Evolutionary conservation across 2,113 vertebrate genomes (phyloP), one percentile per base, ranked within the genome.

Genomic region (Scomber scombrus): DNA sequence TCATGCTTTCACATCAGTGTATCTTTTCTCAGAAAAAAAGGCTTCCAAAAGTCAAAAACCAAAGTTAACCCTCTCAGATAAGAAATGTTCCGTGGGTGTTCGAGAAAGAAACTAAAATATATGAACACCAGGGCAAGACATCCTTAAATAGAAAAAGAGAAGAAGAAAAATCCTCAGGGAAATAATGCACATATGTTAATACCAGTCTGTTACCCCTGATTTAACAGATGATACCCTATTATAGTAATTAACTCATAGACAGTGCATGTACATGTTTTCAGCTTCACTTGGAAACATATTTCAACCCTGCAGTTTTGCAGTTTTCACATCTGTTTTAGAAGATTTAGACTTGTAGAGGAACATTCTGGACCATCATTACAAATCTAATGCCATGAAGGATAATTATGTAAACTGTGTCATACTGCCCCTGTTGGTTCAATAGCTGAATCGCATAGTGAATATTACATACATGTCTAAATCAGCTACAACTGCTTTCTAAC

Each of bases 1-100:
- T 62, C 52, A 26, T 29, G 71, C 81, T 71, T 69, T 66, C 71
- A 65, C 66, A 75, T 75, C 58, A 31, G 1, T 61, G 18, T 31
- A 68, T 49, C 11, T 70, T 71, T 45, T 51, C 16, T 29, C 9
- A 23, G 12, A 7, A 47, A 12, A 9, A 29, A 15, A 34, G 29
- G 1, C 56, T 65, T 45, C 14, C 0, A 31, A 71, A 83, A 72
- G 67, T 61, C 16, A 73, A 71, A 70, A 21, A 65, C 21, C 14
- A 63, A 54, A 76, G 50, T 64, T 18, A 31, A 62, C 49, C 60
- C 63, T 52, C 14, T 49, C 3, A 19, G 0, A 75, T 21, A 7
- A 51, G 7, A 63, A 60, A 21, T 31, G 40, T 64, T 75, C 29
- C 4, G 26, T 29, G 51, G 5, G 55, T 29, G 29, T 69, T 57